Conservation (phyloP, 2,888 invertebrate genomes). For the Drosophila niveifrons region DNA sequence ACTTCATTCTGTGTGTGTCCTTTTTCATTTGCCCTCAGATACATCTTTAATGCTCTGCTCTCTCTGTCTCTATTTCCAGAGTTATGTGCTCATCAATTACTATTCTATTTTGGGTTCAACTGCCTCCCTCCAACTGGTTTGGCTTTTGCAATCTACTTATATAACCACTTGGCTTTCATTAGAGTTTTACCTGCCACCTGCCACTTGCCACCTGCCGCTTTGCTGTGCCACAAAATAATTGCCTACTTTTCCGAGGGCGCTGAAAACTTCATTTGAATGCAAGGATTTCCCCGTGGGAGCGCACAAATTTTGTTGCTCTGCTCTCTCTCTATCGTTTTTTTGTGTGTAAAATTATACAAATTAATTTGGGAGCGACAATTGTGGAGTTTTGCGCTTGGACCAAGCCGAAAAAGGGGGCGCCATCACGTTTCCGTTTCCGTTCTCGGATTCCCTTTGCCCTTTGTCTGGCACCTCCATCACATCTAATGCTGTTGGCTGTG, state of each 20-base stretch:
- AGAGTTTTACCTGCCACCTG: conserved; percentile 1
- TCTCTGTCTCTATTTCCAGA: not conserved
- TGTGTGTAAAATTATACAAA: conserved; percentile 72
- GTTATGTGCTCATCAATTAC: conserved; percentile 20
- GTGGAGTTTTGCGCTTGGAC: conserved; percentile 47
- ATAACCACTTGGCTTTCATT: conserved; percentile 16
- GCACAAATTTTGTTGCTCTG: conserved; percentile 29
- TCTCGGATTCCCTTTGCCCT: not conserved
- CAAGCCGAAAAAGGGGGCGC: conserved; percentile 1
- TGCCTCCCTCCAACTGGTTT: not conserved
- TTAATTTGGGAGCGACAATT: conserved; percentile 80
- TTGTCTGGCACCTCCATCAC: conserved; percentile 5
- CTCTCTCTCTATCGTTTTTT: not conserved
- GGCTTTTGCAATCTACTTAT: not conserved
- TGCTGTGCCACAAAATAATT: conserved; percentile 72
- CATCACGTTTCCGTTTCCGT: conserved; percentile 10
- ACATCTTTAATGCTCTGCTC: not conserved
- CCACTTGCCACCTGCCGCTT: not conserved
- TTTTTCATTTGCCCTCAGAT: not conserved
- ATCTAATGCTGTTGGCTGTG: conserved; percentile 24
- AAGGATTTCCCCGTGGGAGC: conserved; percentile 51
- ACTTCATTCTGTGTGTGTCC: not conserved
- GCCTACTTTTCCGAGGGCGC: conserved; percentile 62
- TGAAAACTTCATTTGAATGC: conserved; percentile 67
- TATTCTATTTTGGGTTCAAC: not conserved